Evolutionary conservation across 2,888 invertebrate species (phyloP).

Genomic region (Vandiemenella viatica): DNA sequence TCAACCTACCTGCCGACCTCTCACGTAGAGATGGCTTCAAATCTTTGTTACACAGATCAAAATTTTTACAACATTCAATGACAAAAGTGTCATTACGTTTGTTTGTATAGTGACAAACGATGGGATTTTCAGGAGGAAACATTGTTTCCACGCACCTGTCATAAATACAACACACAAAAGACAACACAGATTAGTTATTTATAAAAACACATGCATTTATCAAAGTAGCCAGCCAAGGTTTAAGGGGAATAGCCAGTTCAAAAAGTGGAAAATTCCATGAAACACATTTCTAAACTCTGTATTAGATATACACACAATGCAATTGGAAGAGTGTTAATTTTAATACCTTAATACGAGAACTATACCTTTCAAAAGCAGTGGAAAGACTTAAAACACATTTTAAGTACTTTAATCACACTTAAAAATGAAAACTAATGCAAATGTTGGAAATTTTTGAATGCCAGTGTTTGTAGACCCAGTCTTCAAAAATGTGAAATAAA

Average conservation of each 20-base stretch:
- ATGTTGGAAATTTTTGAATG: too few relatives aligned
- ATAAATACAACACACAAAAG: constrained; percentile 16
- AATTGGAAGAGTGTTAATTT: too few relatives aligned
- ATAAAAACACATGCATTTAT: constrained; percentile 7
- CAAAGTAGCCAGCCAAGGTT: constrained; percentile 15
- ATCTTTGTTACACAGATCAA: constrained; percentile 56
- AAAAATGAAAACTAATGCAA: too few relatives aligned
- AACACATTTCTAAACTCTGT: too few relatives aligned
- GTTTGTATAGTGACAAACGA: constrained; percentile 65
- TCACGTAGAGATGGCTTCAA: constrained; percentile 51
- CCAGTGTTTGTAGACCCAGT: too few relatives aligned
- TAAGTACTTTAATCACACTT: too few relatives aligned
- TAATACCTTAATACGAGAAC: too few relatives aligned
- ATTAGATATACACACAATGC: too few relatives aligned
- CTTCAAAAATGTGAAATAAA: too few relatives aligned
- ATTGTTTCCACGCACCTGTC: constrained; percentile 63
- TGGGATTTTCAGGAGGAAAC: constrained; percentile 64
- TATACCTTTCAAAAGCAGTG: too few relatives aligned
- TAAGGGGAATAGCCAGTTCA: constrained; percentile 19
- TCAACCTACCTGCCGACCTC: constrained; percentile 44
- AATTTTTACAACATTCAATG: constrained; percentile 67
- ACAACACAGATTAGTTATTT: constrained; percentile 10
- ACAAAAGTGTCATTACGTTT: constrained; percentile 59
- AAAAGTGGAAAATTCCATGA: too few relatives aligned
- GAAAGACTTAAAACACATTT: too few relatives aligned